A percentile compares a stretch with the other conserved stretches of the same genome.
Evolutionary conservation across 35 echinoderm and acorn worm genomes (phyloP).

Genomic region (Ptychodera flava): DNA sequence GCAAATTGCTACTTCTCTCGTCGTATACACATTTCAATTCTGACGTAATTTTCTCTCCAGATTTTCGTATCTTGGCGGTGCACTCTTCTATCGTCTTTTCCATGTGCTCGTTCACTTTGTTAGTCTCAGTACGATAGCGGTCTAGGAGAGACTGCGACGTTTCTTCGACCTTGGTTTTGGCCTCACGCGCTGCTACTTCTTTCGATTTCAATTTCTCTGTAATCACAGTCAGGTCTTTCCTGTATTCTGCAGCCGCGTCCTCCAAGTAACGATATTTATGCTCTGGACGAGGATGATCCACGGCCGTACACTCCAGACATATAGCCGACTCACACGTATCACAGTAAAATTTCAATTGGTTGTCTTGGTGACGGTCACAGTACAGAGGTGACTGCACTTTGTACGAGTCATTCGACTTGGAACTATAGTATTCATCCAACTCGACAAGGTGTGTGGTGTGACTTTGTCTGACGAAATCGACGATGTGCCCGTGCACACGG

Average conservation of each 20-base stretch:
- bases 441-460: no score
- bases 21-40: not conserved
- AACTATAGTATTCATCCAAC: no score
- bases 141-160: not conserved
- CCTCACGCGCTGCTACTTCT: not conserved
- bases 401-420: no score
- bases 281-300: not conserved
- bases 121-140: not conserved
- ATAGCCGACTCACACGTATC: not conserved
- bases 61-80: not conserved
- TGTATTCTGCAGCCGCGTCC: not conserved
- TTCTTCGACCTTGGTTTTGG: not conserved
- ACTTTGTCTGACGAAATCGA: no score
- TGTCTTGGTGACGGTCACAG: not conserved
- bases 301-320: not conserved
- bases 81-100: not conserved
- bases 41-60: not conserved
- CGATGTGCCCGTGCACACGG: no score
- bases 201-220: not conserved
- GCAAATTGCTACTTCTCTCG: not conserved
- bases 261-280: not conserved
- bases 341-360: not conserved
- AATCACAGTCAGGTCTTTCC: not conserved
- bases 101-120: not conserved
- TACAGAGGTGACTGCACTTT: not conserved